phyloP scores from a whole-genome alignment of 1,140 invertebrate species.

The Euura lappo region DNA sequence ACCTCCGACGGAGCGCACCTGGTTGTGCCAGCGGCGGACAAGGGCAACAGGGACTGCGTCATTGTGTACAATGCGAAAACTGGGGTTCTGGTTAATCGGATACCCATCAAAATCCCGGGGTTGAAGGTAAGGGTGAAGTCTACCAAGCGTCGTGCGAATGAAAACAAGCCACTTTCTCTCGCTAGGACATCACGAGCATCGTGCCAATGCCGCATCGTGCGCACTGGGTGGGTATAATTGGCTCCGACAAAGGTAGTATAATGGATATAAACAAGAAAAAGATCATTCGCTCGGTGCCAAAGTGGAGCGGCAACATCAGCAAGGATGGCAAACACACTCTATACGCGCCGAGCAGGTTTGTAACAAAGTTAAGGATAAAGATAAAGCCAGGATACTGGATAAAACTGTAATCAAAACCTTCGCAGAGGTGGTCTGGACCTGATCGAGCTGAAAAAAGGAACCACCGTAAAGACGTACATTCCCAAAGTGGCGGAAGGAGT shows the following conservation, averaged over 20 bases:
- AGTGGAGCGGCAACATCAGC: constrained; percentile 85
- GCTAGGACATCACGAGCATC: constrained; percentile 69
- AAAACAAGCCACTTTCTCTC: constrained; percentile 24
- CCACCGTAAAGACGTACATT: constrained; percentile 84
- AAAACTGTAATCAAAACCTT: constrained; percentile 17
- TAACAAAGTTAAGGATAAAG: constrained; percentile 34
- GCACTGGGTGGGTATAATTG: constrained; percentile 85
- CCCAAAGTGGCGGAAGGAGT: constrained; percentile 95
- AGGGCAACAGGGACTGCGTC: constrained; percentile 81
- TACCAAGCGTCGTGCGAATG: not conserved
- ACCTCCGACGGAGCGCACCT: constrained; percentile 83
- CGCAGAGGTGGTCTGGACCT: constrained; percentile 89
- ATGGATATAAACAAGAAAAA: constrained; percentile 84
- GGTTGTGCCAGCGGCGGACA: constrained; percentile 81
- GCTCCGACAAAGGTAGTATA: constrained; percentile 88
- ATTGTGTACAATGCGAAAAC: constrained; percentile 85
- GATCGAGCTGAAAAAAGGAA: constrained; percentile 84
- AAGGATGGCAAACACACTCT: constrained; percentile 90
- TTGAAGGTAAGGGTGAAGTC: constrained; percentile 63
- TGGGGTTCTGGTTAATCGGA: constrained; percentile 81
- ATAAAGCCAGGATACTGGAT: not conserved
- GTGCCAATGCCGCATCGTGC: constrained; percentile 83
- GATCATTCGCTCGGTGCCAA: constrained; percentile 76
- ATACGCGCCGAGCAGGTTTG: constrained; percentile 80
- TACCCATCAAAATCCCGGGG: constrained; percentile 68